These are phyloP conservation scores for Brachionus koreanus DNA, from an alignment of 1,140 invertebrate genomes.

Conservation along the genomic window DNA sequence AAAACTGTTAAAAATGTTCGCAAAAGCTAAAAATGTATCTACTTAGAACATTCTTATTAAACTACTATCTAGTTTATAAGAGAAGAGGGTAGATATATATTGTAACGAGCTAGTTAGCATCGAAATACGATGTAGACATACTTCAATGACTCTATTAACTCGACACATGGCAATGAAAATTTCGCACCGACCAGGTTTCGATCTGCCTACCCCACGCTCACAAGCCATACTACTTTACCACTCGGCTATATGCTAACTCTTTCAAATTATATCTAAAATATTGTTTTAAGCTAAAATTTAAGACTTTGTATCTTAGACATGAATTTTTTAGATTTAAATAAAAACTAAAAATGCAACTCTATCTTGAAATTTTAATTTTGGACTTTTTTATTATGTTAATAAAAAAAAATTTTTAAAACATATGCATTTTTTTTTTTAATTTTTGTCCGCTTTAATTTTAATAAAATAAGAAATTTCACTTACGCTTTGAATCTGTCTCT, in stretches of 20 bases:
- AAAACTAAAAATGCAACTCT: conserved; percentile 24
- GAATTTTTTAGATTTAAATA: not conserved
- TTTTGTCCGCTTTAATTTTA: not conserved
- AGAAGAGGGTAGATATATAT: conserved; percentile 39
- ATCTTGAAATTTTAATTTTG: not conserved
- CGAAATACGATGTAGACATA: conserved; percentile 35
- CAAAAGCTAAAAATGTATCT: conserved; percentile 27
- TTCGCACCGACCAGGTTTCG: not conserved
- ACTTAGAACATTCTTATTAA: conserved; percentile 43
- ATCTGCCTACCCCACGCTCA: not conserved
- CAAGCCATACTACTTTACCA: not conserved
- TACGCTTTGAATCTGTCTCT: conserved; percentile 20
- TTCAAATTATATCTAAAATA: not conserved
- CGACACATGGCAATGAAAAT: not conserved
- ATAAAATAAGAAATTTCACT: not conserved
- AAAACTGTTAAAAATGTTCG: no score
- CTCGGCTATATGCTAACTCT: not conserved
- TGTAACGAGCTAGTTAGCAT: conserved; percentile 45
- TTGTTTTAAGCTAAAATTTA: not conserved
- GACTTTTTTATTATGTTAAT: not conserved
- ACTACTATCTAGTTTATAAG: conserved; percentile 4
- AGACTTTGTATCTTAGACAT: not conserved
- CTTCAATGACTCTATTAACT: conserved; percentile 45
- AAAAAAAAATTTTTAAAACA: not conserved
- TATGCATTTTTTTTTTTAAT: not conserved